phyloP scores from a whole-genome alignment of 1,140 invertebrate species.

The Diachasmimorpha longicaudata region DNA sequence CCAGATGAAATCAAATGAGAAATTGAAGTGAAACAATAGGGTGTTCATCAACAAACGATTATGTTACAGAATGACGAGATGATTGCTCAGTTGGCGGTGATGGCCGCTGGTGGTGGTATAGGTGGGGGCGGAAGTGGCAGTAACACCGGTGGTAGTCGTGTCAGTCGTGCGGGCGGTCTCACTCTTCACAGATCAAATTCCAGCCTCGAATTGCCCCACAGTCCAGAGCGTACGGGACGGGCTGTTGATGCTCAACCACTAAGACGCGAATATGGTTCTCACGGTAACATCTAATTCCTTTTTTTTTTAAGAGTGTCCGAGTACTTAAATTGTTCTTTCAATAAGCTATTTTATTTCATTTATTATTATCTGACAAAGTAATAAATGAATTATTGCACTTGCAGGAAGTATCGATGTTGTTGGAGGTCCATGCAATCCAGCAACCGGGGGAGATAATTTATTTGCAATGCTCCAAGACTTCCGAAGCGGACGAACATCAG shows the following conservation, averaged over 20 bases:
- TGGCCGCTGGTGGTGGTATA: slow-evolving; percentile 40
- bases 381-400: slow-evolving; percentile 33
- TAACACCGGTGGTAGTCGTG: slow-evolving; percentile 44
- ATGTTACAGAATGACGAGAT: slow-evolving; percentile 59
- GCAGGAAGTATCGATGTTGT: slow-evolving; percentile 75
- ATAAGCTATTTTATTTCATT: not conserved
- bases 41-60: not conserved
- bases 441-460: slow-evolving; percentile 69
- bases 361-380: not conserved
- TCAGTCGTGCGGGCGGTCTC: slow-evolving; percentile 52
- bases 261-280: slow-evolving; percentile 60
- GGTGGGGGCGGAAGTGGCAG: slow-evolving; percentile 43
- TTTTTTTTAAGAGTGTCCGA: too few species aligned
- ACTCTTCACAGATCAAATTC: slow-evolving; percentile 72
- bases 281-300: slow-evolving; percentile 44
- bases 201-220: slow-evolving; percentile 71
- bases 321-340: too few species aligned
- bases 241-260: slow-evolving; percentile 54
- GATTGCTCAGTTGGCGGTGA: slow-evolving; percentile 58
- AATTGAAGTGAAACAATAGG: not conserved
- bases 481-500: slow-evolving; percentile 37
- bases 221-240: slow-evolving; percentile 55
- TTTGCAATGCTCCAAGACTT: slow-evolving; percentile 83
- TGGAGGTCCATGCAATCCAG: slow-evolving; percentile 28
- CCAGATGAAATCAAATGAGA: too few species aligned